Conservation (phyloP, 1,140 invertebrate genomes). For the Eufriesea mexicana region DNA sequence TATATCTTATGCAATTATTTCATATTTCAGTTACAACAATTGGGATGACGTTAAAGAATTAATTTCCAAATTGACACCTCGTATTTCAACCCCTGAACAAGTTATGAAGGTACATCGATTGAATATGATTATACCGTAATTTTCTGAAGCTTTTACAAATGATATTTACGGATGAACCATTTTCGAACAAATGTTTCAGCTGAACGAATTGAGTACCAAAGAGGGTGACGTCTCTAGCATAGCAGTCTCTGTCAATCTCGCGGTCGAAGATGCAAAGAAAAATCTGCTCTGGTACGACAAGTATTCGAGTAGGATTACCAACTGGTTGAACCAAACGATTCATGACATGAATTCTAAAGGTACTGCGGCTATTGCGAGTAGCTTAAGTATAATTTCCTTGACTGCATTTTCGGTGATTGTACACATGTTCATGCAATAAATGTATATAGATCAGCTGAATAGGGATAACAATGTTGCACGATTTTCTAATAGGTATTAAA, state of each 20-base stretch:
- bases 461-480: background rate
- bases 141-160: too few species aligned
- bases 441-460: background rate
- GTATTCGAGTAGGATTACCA: background rate
- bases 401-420: slow-evolving; percentile 9
- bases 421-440: background rate
- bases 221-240: background rate
- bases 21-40: slow-evolving; percentile 63
- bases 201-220: slow-evolving; percentile 19
- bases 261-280: background rate
- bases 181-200: slow-evolving; percentile 34
- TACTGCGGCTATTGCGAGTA: background rate
- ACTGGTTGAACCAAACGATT: background rate
- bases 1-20: background rate
- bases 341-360: fast-evolving
- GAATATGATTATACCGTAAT: too few species aligned
- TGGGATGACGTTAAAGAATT: slow-evolving; percentile 62
- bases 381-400: background rate
- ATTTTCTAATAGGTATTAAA: background rate
- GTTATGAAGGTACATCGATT: slow-evolving; percentile 61
- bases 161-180: background rate
- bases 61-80: slow-evolving; percentile 60
- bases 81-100: slow-evolving; percentile 62
- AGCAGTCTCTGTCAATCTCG: background rate
- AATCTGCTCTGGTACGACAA: slow-evolving; percentile 8